Base-by-base conservation (phyloP, 2,888 invertebrate species). In the Cybosia mesomella region DNA sequence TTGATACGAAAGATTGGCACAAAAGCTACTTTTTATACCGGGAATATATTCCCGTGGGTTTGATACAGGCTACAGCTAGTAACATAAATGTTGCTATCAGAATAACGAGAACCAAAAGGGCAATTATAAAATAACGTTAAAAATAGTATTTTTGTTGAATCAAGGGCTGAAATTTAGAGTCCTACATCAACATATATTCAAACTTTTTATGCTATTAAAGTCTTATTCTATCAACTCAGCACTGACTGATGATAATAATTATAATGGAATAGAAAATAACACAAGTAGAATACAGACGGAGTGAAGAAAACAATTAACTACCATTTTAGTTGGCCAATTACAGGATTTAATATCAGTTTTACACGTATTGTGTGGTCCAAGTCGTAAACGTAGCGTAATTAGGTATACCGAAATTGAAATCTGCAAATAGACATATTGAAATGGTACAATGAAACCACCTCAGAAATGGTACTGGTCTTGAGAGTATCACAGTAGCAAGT, bases 251-350 rank as follows among this genome's bases (percentile, higher is more conserved):
- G 64, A 36, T n/a, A 28, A 55, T 77, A 79, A 83, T 86, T 79
- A 80, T 80, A 83, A 83, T 81, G 75, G 81, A 82, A 86, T 85
- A 84, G 80, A 87, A 85, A 87, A 83, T 80, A 83, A 83, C 79
- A 84, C 82, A 75, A 81, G 73, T 77, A 80, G 82, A 83, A 81
- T 81, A 81, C 71, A 83, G 71, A 74, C 76, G 79, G 73, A 84
- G 74, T 77, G 79, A 85, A 82, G 83, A 89, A 90, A 88, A 88
- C 88, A 87, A 89, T 90, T 89, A 89, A 83, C 81, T 80, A 82
- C 80, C 74, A 61, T 71, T 79, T 71, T 73, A 68, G 66, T 67
- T 34, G 55, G 34, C 66, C 57, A 70, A 70, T 61, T 68, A 66
- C 55, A 73, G 57, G 34, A 59, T 67, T 70, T 70, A 68, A 74